A percentile compares a stretch with the other conserved stretches of the same genome.
Evolutionary conservation across 2,888 invertebrate genomes (phyloP).

Genomic region (Phrixothrix hirtus): DNA sequence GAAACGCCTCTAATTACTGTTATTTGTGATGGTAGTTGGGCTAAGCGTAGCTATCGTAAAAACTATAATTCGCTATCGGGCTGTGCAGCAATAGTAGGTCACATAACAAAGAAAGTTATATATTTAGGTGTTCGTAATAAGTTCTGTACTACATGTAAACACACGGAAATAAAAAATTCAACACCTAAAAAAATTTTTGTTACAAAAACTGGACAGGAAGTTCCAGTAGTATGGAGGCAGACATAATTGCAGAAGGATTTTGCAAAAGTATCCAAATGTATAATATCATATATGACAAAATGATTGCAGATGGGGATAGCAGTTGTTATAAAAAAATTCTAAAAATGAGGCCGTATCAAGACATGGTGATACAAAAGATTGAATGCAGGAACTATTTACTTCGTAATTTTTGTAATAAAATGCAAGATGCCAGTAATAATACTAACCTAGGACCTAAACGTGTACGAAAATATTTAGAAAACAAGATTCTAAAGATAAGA

Average conservation of each 20-base stretch:
- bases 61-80: constrained; percentile 24
- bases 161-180: constrained; percentile 1
- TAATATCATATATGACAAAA: constrained; percentile 2
- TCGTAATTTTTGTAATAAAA: neutral
- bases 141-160: neutral
- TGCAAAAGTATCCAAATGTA: neutral
- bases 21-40: too few species aligned
- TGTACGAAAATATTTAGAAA: constrained; percentile 2
- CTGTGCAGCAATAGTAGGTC: constrained; percentile 16
- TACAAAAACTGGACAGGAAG: constrained; percentile 24
- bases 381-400: constrained; percentile 5
- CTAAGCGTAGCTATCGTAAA: too few species aligned
- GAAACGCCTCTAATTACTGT: constrained; percentile 18
- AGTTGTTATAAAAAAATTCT: constrained; percentile 6
- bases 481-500: too few species aligned
- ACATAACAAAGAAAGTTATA: constrained; percentile 6
- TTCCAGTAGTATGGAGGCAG: constrained; percentile 25
- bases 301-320: constrained; percentile 6
- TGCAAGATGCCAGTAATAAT: neutral
- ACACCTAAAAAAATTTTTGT: constrained; percentile 6
- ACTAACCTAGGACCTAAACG: neutral
- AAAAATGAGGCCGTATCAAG: neutral
- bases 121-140: constrained; percentile 45
- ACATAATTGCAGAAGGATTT: constrained; percentile 5
- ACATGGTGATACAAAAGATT: constrained; percentile 11